A percentile compares a stretch with the other conserved stretches of the same genome.
Evolutionary conservation across 2,797 vertebrate species (phyloP).

Genomic region (Scleropages formosus): DNA sequence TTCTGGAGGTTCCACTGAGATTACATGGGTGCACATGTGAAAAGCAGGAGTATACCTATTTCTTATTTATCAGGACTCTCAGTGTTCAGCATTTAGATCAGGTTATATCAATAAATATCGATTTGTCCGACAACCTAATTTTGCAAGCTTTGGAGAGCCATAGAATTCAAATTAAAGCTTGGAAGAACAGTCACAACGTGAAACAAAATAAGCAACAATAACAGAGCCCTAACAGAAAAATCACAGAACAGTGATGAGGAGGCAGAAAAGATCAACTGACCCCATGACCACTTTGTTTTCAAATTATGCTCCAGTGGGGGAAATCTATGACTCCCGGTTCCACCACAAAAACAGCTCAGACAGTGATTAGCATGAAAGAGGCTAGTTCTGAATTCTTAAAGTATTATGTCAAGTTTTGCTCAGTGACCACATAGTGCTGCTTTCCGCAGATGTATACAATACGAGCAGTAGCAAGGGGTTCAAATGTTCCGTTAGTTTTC

Average conservation of each 20-base stretch:
- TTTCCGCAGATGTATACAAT: neutral
- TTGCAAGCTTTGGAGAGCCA: too few relatives aligned
- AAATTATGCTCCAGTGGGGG: neutral
- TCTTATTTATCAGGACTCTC: too few relatives aligned
- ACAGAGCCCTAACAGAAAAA: neutral
- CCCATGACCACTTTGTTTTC: neutral
- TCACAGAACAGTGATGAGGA: neutral
- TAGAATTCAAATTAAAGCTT: too few relatives aligned
- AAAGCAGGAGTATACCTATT: too few relatives aligned
- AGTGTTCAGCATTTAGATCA: too few relatives aligned
- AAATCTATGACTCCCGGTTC: neutral
- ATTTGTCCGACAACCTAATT: neutral
- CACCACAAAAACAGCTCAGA: neutral
- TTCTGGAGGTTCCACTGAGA: too few relatives aligned
- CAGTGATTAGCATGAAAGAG: slow-evolving; percentile 12
- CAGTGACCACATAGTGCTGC: neutral
- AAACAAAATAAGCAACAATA: neutral
- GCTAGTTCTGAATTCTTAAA: neutral
- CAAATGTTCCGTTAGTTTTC: neutral
- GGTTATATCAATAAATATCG: neutral
- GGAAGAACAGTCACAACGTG: too few relatives aligned
- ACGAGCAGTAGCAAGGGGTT: neutral
- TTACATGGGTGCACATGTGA: neutral
- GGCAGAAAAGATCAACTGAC: neutral
- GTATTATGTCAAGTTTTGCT: neutral